Percentiles rank a stretch among this genome's conserved stretches.
phyloP scores from a whole-genome alignment of 35 echinoderm and acorn worm species.

The Apostichopus japonicus region DNA sequence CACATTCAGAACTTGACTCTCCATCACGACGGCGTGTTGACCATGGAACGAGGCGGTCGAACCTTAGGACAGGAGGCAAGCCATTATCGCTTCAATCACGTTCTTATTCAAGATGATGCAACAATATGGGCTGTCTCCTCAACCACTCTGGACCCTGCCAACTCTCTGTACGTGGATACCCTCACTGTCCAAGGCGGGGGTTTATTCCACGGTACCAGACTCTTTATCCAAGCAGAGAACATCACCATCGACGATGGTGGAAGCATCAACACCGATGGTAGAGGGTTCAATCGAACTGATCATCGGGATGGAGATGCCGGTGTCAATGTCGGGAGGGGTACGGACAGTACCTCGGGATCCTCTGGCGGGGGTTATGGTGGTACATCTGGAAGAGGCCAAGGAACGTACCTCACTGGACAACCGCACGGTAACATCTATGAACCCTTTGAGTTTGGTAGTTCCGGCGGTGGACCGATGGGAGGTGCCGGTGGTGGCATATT shows the following conservation, averaged over 20 bases:
- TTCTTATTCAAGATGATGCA: slow-evolving; percentile 72
- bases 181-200: slow-evolving; percentile 83
- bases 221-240: slow-evolving; percentile 69
- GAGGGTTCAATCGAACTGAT: slow-evolving; percentile 66
- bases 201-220: slow-evolving; percentile 59
- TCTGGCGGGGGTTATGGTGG: slow-evolving; percentile 91
- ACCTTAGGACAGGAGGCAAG: slow-evolving; percentile 59
- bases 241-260: slow-evolving; percentile 94
- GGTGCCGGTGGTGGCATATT: slow-evolving; percentile 79
- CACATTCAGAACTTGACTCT: slow-evolving; percentile 75
- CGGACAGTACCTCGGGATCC: slow-evolving; percentile 51
- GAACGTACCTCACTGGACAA: slow-evolving; percentile 72
- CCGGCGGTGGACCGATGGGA: slow-evolving; percentile 73
- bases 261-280: slow-evolving; percentile 56
- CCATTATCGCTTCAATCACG: slow-evolving; percentile 66
- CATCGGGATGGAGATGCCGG: slow-evolving; percentile 10
- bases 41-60: slow-evolving; percentile 80
- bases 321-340: slow-evolving; percentile 74
- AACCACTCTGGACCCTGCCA: slow-evolving; percentile 65
- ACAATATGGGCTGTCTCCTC: slow-evolving; percentile 58
- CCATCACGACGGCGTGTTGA: slow-evolving; percentile 70
- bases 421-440: slow-evolving; percentile 94
- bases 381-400: slow-evolving; percentile 72
- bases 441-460: slow-evolving; percentile 85
- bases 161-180: slow-evolving; percentile 57